Base-by-base conservation (phyloP, 2,797 vertebrate genomes). In the Fistularia commersonii region DNA sequence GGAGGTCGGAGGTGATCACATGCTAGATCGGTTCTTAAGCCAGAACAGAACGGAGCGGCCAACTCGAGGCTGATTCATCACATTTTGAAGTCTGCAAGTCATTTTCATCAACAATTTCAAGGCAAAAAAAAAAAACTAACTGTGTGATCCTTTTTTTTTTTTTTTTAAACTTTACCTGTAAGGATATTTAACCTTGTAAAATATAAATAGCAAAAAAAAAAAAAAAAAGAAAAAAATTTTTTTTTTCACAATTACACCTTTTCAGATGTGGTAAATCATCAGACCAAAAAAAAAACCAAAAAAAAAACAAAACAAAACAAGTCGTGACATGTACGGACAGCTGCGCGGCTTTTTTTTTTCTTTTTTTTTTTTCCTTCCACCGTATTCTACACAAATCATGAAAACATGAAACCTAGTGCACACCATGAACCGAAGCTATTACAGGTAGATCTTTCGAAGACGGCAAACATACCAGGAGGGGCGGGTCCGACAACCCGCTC, bases 181-280 rank as follows among this genome's bases (percentile, higher is more conserved):
- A 72, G 72, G 69, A 79, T 59, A 59, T 67, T 66, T 61, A 61
- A 80, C 69, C 60, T 70, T 74, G 52, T 69, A 83, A 69, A 81
- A 80, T 84, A 88, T 90, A 91, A 91, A 91, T 90, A 88, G 79
- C 77, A 78, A 84, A 82, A 66, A 77, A 75, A 12, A 82, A 79
- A 83, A 76, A 60, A 37, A 77, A 81, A 82, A 77, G n/a, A n/a
- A 62, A 40, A 74, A 80, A 83, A 72, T 72, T 66, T 79, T 73
- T 69, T 59, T 83, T 51, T 76, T 83, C 77, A 86, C 82, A 84
- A 85, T 70, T 58, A 82, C 67, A 76, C 74, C 79, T 72, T 67
- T n/a, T n/a, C n/a, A n/a, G n/a, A n/a, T n/a, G n/a, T n/a, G n/a
- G n/a, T n/a, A n/a, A n/a, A n/a, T n/a, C n/a, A n/a, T n/a, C n/a